phyloP scores from a whole-genome alignment of 2,113 vertebrate genomes.

The Tetrax tetrax region DNA sequence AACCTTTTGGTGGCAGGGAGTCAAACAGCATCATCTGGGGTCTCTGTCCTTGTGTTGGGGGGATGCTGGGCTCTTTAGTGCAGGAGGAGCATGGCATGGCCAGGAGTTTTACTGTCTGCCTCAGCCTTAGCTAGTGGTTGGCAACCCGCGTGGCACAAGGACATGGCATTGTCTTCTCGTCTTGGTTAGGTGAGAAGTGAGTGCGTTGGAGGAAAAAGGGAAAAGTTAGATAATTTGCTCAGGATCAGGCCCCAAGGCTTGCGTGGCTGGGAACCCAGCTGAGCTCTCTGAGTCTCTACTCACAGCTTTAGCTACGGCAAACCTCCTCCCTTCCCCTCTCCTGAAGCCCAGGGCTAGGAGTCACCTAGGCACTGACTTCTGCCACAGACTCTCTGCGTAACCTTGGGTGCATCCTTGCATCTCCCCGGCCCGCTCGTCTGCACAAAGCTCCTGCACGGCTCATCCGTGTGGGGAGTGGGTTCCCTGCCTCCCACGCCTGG shows the following conservation, averaged over 20 bases:
- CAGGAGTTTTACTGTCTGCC: neutral
- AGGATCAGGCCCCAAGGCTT: neutral
- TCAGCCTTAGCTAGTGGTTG: neutral
- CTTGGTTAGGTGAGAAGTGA: neutral
- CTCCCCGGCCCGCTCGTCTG: neutral
- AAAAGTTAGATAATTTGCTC: neutral
- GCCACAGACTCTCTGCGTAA: accelerated
- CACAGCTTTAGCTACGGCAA: neutral
- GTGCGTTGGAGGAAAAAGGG: neutral
- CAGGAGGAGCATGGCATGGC: neutral
- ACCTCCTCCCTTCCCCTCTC: neutral
- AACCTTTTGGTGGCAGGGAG: neutral
- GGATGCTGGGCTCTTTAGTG: neutral
- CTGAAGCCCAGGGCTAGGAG: neutral
- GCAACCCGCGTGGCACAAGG: neutral
- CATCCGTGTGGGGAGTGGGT: accelerated
- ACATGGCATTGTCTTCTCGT: neutral
- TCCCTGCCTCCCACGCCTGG: neutral
- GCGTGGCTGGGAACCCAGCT: neutral
- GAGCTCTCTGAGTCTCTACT: neutral
- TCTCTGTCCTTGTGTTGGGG: neutral
- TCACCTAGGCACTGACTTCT: neutral
- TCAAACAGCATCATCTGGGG: neutral
- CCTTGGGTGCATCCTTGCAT: neutral
- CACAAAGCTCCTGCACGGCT: neutral